Conservation (phyloP, 2,888 invertebrate species). For the Drosophila mettleri region DNA sequence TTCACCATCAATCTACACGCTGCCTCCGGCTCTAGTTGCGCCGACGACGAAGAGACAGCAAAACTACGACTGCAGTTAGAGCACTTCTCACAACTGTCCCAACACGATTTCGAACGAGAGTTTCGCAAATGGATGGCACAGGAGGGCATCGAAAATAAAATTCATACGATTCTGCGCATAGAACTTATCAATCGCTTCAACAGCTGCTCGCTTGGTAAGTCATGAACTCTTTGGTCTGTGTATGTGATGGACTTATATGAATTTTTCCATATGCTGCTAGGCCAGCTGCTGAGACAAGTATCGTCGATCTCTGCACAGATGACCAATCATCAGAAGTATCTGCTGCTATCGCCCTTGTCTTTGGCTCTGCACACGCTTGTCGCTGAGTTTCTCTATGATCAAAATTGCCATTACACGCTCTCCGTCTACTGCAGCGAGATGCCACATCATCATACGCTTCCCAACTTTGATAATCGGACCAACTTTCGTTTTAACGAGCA, state of each 20-base stretch:
- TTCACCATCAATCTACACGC: neutral
- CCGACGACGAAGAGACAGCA: slow-evolving; percentile 20
- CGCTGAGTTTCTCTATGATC: slow-evolving; percentile 83
- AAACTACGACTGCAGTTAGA: slow-evolving; percentile 66
- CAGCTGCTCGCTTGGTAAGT: slow-evolving; percentile 82
- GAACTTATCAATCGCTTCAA: slow-evolving; percentile 83
- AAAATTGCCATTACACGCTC: slow-evolving; percentile 84
- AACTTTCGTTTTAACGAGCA: slow-evolving; percentile 80
- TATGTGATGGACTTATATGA: neutral
- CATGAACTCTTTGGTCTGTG: neutral
- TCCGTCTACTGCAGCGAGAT: slow-evolving; percentile 84
- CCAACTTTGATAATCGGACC: slow-evolving; percentile 77
- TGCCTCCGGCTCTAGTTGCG: neutral
- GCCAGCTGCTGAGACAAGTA: slow-evolving; percentile 46
- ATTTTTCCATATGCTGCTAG: slow-evolving; percentile 14
- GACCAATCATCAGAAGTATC: slow-evolving; percentile 11
- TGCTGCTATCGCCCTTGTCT: slow-evolving; percentile 76
- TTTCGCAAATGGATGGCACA: slow-evolving; percentile 83
- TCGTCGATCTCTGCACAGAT: slow-evolving; percentile 19
- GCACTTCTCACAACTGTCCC: slow-evolving; percentile 79
- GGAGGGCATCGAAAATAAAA: slow-evolving; percentile 80
- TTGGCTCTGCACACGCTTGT: slow-evolving; percentile 83
- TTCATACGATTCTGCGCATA: slow-evolving; percentile 82
- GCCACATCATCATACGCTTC: slow-evolving; percentile 81
- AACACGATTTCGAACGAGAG: slow-evolving; percentile 82